Percentiles rank a stretch among this genome's conserved stretches.
phyloP scores from a whole-genome alignment of 2,888 invertebrate species.

The Operophtera brumata region DNA sequence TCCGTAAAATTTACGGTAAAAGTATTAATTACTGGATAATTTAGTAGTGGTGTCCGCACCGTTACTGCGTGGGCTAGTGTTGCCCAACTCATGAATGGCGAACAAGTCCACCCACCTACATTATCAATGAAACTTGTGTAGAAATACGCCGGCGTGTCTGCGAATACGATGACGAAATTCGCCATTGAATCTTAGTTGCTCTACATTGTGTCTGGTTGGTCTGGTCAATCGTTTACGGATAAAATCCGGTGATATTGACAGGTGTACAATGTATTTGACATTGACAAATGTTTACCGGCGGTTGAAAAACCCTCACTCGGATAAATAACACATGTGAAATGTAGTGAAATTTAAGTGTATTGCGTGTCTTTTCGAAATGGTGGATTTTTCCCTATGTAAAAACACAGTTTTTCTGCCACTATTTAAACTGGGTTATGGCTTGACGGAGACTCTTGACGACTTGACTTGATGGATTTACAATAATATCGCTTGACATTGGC shows the following conservation, averaged over 20 bases:
- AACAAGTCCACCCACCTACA: slow-evolving; percentile 65
- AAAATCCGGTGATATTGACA: slow-evolving; percentile 20
- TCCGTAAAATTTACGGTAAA: slow-evolving; percentile 58
- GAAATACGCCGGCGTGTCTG: slow-evolving; percentile 63
- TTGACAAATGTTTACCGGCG: no score
- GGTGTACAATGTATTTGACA: neutral
- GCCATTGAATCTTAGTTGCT: slow-evolving; percentile 50
- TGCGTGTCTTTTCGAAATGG: no score
- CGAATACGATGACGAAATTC: slow-evolving; percentile 61
- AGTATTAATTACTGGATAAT: slow-evolving; percentile 71
- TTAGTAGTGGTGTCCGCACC: slow-evolving; percentile 59
- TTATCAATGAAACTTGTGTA: slow-evolving; percentile 72
- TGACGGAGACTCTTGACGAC: no score
- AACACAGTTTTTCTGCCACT: no score
- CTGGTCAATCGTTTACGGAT: slow-evolving; percentile 22
- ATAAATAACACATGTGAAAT: no score
- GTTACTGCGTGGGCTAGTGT: slow-evolving; percentile 68
- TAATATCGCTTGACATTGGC: no score
- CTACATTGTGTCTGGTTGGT: slow-evolving; percentile 22
- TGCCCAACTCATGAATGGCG: slow-evolving; percentile 77
- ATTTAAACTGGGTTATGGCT: no score
- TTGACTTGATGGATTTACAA: no score
- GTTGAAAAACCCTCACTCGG: no score
- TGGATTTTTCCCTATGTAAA: no score
- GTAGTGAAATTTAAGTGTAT: no score